These are phyloP conservation scores for Motacilla alba DNA, from an alignment of 2,113 vertebrate genomes.

Conservation along the genomic window DNA sequence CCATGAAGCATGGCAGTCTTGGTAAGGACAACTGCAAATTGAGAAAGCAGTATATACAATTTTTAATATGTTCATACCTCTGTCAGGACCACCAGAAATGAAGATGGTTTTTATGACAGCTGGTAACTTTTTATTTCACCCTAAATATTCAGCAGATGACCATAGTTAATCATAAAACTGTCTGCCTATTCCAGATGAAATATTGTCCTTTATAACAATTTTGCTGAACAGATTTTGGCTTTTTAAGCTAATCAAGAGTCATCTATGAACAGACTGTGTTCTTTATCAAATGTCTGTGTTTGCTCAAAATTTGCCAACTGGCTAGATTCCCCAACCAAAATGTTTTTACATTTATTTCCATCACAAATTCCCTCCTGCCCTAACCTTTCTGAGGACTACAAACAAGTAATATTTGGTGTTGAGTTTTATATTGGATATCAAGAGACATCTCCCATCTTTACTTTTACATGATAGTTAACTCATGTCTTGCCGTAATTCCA, in stretches of 20 bases:
- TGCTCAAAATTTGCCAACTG: conserved; percentile 53
- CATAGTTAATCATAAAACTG: background rate
- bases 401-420: background rate
- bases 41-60: no score
- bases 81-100: background rate
- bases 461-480: background rate
- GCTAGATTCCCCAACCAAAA: conserved; percentile 16
- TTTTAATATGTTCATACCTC: background rate
- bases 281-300: background rate
- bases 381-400: background rate
- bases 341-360: conserved; percentile 1
- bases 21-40: background rate
- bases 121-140: background rate
- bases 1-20: background rate
- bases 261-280: conserved; percentile 34
- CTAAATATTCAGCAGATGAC: background rate
- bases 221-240: conserved; percentile 7
- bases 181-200: background rate
- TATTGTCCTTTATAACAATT: background rate
- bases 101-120: background rate
- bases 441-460: background rate
- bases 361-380: background rate
- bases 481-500: background rate
- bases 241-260: conserved; percentile 1
- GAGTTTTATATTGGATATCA: background rate